Base-by-base conservation (phyloP, 2,888 invertebrate genomes). In the Synergus umbraculus region DNA sequence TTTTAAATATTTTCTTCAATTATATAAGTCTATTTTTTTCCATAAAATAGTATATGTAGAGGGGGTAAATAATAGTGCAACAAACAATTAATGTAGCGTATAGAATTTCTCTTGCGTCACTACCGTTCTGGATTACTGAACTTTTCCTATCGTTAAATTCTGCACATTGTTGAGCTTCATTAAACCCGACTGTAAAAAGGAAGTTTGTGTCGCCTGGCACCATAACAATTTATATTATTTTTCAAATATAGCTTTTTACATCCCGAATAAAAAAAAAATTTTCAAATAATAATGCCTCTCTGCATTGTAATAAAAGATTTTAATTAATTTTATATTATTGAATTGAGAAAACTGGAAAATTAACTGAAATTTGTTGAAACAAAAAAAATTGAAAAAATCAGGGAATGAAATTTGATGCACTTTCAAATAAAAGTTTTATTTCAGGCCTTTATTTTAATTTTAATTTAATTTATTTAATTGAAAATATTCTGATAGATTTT, bases 81-180 rank as follows among this genome's bases (percentile, higher is more conserved):
- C 41, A 76, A 60, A 64, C 44, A 44, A 63, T 63, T 76, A 76
- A 63, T 49, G 37, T 37, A 10, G 13, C 54, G 73, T 73, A 63
- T 44, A 63, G 58, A 44, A 37, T 76, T 63, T 76, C 41, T 46
- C 63, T 60, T 76, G 22, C 63, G 63, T 76, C 76, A 76, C 63
- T 76, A 43, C 63, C 63, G 76, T 76, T 76, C 63, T 76, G 15
- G 9, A 37, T 76, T 63, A 43, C 41, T 22, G n/a, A 13, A 63
- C 41, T 76, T 37, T 37, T 76, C 76, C 43, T 41, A 76, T 63
- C 76, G 76, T 63, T 63, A 63, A 76, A 44, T 60, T 43, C n/a
- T 29, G 37, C 29, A 49, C 29, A 69, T 69, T 69, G 49, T 54
- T 69, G 13, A 54, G 29, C 49, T 37, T 29, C 10, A 69, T 29